Evolutionary conservation across 2,113 vertebrate genomes (phyloP), one percentile per base, ranked within the genome.

Genomic region (Daubentonia madagascariensis): DNA sequence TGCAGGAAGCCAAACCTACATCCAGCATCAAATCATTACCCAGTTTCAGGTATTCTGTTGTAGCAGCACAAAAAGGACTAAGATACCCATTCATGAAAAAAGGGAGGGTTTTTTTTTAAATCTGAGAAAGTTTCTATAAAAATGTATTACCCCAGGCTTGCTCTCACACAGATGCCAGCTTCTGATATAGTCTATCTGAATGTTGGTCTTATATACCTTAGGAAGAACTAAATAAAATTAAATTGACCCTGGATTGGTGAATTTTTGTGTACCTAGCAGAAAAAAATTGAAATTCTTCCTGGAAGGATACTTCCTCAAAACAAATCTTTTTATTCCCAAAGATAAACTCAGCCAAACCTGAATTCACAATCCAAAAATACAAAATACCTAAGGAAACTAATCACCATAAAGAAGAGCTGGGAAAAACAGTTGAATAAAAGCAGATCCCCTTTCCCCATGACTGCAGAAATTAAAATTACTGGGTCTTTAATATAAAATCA

Each of bases 221-320:
- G 87, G 43, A 68, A 17, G 28, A 52, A 68, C 83, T 88, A 68
- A 80, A 25, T 57, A 85, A 85, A 91, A 68, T 81, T 88, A 95
- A 90, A 59, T 50, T 65, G 22, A 79, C 12, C 18, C 16, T 61
- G 4, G 2, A 48, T 68, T 92, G 32, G 35, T 87, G 32, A 89
- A 50, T 91, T 75, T 57, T 57, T 91, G 5, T 73, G 65, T 35
- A 68, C 3, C 23, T 85, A 8, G 37, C 7, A 72, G 14, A 85
- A 93, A 94, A 20, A 95, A 97, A 89, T 22, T 57, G 22, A 93
- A 61, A 72, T 87, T 85, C 1, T 79, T 90, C 8, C 52, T 91
- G 37, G 28, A 79, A n/a, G 35, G 32, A 52, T n/a, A 67, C 13
- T 68, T 2, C 1, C 5, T 81, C 12, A 50, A 89, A 81, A n/a